Conservation (phyloP, 2,888 invertebrate genomes). For the Calliopum simillimum region DNA sequence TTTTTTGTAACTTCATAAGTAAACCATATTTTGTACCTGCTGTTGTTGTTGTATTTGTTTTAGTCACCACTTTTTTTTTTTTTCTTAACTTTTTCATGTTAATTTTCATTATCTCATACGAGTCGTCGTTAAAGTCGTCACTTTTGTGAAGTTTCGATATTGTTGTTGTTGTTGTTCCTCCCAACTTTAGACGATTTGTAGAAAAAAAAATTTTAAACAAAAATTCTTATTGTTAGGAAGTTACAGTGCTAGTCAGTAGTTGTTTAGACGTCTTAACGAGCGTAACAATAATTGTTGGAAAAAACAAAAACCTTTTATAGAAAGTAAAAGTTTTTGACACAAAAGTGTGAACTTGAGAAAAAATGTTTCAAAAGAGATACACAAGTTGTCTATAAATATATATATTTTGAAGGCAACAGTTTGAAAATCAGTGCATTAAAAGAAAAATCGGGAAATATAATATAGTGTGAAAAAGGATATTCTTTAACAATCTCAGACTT, state of each 20-base stretch:
- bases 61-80: constrained; percentile 23
- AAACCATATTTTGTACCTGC: constrained; percentile 24
- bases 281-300: background rate
- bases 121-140: constrained; percentile 33
- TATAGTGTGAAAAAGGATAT: too few species aligned
- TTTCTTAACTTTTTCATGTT: constrained; percentile 49
- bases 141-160: constrained; percentile 52
- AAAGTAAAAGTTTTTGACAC: background rate
- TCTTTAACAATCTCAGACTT: too few species aligned
- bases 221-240: constrained; percentile 57
- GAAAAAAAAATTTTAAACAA: constrained; percentile 48
- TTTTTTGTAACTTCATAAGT: constrained; percentile 37
- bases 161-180: constrained; percentile 22
- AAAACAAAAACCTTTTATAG: background rate
- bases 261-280: constrained; percentile 58
- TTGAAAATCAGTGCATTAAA: background rate
- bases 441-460: background rate
- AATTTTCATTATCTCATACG: constrained; percentile 62
- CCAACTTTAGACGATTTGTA: constrained; percentile 27
- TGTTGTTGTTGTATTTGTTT: constrained; percentile 35
- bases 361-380: too few species aligned
- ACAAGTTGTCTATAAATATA: too few species aligned
- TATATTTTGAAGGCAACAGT: too few species aligned
- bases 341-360: constrained; percentile 26
- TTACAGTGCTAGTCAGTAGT: constrained; percentile 57